These are phyloP conservation scores for Myathropa florea DNA, from an alignment of 2,888 invertebrate genomes.

Conservation along the genomic window DNA sequence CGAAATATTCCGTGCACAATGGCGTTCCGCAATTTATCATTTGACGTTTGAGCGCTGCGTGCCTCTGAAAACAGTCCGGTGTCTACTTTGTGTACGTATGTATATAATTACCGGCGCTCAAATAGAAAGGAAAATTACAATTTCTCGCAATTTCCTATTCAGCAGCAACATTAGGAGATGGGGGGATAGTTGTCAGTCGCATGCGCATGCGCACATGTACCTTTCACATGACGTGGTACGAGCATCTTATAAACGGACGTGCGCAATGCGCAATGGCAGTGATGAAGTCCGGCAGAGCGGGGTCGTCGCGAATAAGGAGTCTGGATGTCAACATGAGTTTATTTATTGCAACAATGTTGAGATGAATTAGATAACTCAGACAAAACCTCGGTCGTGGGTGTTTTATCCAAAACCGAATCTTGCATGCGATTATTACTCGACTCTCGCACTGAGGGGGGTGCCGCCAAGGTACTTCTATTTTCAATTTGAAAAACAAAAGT, in stretches of 20 bases:
- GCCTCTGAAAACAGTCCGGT: background rate
- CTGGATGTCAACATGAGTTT: constrained; percentile 60
- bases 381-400: constrained; percentile 28
- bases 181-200: constrained; percentile 47
- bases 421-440: background rate
- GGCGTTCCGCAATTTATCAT: constrained; percentile 50
- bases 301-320: constrained; percentile 50
- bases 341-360: constrained; percentile 50
- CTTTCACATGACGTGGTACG: constrained; percentile 50
- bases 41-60: constrained; percentile 11
- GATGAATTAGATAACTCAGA: constrained; percentile 45
- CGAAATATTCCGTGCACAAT: constrained; percentile 51
- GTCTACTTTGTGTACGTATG: background rate
- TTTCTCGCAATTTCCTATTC: constrained; percentile 45
- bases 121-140: constrained; percentile 67
- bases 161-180: constrained; percentile 1
- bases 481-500: constrained; percentile 24
- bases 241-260: constrained; percentile 13
- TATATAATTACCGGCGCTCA: constrained; percentile 48
- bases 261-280: constrained; percentile 37
- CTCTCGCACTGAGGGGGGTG: background rate
- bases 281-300: constrained; percentile 49
- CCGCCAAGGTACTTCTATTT: constrained; percentile 9
- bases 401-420: constrained; percentile 42
- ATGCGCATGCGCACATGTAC: constrained; percentile 48